These are phyloP conservation scores for Channallabes apus DNA, from an alignment of 2,797 vertebrate species.

Conservation along the genomic window DNA sequence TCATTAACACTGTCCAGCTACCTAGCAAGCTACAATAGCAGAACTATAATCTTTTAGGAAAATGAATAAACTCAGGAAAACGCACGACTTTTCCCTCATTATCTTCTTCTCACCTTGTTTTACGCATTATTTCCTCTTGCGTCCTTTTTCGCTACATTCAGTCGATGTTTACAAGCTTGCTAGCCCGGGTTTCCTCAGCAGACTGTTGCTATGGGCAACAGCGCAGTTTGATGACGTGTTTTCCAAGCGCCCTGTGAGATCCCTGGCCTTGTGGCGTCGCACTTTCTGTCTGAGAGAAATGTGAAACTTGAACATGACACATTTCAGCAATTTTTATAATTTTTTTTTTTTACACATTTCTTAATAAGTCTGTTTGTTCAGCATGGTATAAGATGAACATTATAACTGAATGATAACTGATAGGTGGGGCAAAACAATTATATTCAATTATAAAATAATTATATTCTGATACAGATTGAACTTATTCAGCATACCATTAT, in stretches of 20 bases:
- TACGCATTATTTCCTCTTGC: slow-evolving; percentile 62
- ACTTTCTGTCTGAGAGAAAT: background rate
- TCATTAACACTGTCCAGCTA: background rate
- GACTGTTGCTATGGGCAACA: slow-evolving; percentile 60
- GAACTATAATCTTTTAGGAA: background rate
- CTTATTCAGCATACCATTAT: too few relatives aligned
- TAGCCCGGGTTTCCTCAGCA: background rate
- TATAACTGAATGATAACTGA: too few relatives aligned
- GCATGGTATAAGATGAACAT: too few relatives aligned
- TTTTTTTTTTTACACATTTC: too few relatives aligned
- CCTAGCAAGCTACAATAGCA: background rate
- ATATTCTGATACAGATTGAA: too few relatives aligned
- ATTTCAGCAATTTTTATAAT: too few relatives aligned
- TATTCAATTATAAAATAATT: too few relatives aligned
- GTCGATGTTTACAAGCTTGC: background rate
- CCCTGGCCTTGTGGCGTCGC: slow-evolving; percentile 13
- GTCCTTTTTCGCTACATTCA: background rate
- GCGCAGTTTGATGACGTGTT: slow-evolving; percentile 48
- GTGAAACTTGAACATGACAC: background rate
- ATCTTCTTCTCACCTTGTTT: slow-evolving; percentile 64
- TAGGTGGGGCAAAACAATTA: too few relatives aligned
- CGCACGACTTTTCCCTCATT: background rate
- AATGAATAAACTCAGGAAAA: background rate
- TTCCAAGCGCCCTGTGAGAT: slow-evolving; percentile 39
- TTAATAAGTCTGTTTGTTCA: too few relatives aligned